Base-by-base conservation (phyloP, 2,113 vertebrate species). In the Excalfactoria chinensis region DNA sequence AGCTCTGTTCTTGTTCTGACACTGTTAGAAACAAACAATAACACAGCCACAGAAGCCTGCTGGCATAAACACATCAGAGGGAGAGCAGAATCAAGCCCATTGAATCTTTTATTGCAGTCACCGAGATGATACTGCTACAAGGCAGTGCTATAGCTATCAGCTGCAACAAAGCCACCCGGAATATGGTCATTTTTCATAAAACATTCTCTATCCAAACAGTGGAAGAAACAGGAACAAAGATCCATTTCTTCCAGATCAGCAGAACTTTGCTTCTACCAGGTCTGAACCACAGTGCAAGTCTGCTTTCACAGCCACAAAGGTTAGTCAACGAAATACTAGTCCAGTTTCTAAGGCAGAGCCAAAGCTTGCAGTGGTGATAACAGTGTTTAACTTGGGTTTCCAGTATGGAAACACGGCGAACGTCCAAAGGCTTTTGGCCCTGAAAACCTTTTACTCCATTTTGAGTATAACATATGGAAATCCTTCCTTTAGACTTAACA, bases 401-500 rank as follows among this genome's bases (percentile, higher is more conserved):
- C 60, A 67, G 13, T 11, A 14, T 20, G 22, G 16, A 86, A 79
- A 44, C 5, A 2, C 17, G 51, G 23, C 37, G 23, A 69, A 70
- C 5, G 10, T 44, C 46, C 26, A 73, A 62, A 73, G 16, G 8
- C 7, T 58, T 62, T 37, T 26, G 13, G 2, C 6, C 21, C 10
- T 3, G 49, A 58, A 79, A 88, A 5, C 2, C 11, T 87, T 82
- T 66, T 43, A 66, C 18, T 72, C 15, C 40, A 7, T 49, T 23
- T 4, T n/a, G 10, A 20, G 35, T 35, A 66, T 30, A 66, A 28
- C 35, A 83, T 56, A 53, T 4, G 5, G 49, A 91, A 93, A 73
- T 3, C 3, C 1, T 5, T 6, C 32, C 10, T 43, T 21, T 1
- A 1, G 43, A 37, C 0, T 0, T n/a, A 32, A 62, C n/a, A 69